These are phyloP conservation scores for Tetanocera ferruginea DNA, from an alignment of 2,888 invertebrate genomes.

Conservation along the genomic window DNA sequence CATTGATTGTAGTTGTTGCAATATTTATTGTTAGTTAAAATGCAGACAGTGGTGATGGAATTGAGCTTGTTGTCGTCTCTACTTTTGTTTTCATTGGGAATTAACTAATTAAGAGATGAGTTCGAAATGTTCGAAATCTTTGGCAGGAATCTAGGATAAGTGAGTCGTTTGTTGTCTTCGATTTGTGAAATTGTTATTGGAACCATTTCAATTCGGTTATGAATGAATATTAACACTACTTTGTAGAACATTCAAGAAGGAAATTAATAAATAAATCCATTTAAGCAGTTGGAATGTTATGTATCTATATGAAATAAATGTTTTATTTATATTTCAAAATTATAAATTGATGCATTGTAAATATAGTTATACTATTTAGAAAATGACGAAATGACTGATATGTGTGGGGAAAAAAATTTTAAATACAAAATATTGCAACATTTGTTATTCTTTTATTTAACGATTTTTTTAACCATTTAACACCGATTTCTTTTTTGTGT, in stretches of 20 bases:
- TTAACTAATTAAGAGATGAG: constrained; percentile 35
- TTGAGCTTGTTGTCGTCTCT: background rate
- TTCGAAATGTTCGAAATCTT: constrained; percentile 17
- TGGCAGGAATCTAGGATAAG: background rate
- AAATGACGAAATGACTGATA: too few species aligned
- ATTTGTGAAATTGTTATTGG: constrained; percentile 4
- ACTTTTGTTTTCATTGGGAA: background rate
- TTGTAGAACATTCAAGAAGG: background rate
- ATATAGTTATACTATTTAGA: too few species aligned
- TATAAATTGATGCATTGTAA: too few species aligned
- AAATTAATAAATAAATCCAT: background rate
- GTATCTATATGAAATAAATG: too few species aligned
- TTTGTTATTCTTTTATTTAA: too few species aligned
- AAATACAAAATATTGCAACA: too few species aligned
- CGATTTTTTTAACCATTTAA: too few species aligned
- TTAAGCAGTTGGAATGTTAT: background rate
- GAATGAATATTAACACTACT: background rate
- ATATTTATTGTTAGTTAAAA: constrained; percentile 28
- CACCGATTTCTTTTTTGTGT: too few species aligned
- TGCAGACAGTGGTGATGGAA: constrained; percentile 17
- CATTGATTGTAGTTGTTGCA: constrained; percentile 13
- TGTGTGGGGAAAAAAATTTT: too few species aligned
- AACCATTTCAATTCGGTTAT: background rate
- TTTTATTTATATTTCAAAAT: too few species aligned
- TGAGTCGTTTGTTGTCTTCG: background rate